phyloP scores from a whole-genome alignment of 2,888 invertebrate genomes.

The Cantharis nigra region DNA sequence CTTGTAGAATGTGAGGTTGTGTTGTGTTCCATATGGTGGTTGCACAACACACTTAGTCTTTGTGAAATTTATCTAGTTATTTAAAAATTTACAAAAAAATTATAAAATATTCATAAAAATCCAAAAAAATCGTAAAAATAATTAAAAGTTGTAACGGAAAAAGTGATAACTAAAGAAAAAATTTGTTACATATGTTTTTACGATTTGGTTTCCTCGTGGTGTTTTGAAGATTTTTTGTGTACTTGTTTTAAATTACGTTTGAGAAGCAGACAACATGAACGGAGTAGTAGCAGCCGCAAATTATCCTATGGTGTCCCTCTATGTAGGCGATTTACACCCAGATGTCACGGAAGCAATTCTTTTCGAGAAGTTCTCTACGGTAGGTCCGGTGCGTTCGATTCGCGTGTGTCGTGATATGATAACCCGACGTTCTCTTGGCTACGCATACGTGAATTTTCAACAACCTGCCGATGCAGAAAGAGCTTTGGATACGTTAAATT shows the following conservation, averaged over 20 bases:
- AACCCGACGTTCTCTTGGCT: conserved; percentile 96
- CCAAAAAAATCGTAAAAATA: conserved; percentile 74
- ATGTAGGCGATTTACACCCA: conserved; percentile 97
- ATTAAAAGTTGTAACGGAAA: conserved; percentile 65
- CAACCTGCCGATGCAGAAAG: conserved; percentile 99
- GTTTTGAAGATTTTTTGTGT: conserved; percentile 48
- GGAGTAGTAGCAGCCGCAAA: conserved; percentile 72
- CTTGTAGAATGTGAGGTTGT: conserved; percentile 70
- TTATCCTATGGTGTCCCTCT: conserved; percentile 95
- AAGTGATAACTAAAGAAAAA: conserved; percentile 43
- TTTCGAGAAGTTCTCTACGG: conserved; percentile 99
- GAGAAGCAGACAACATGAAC: conserved; percentile 42
- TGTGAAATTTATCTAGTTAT: conserved; percentile 68
- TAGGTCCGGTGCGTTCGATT: conserved; percentile 98
- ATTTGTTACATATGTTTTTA: conserved; percentile 54
- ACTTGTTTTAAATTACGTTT: conserved; percentile 30
- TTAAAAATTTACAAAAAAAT: conserved; percentile 80
- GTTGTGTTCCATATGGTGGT: conserved; percentile 70
- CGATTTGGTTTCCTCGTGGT: conserved; percentile 34
- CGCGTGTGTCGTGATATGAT: conserved; percentile 98
- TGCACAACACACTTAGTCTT: conserved; percentile 80
- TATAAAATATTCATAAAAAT: conserved; percentile 67
- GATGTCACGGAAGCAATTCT: conserved; percentile 99
- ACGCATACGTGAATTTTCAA: conserved; percentile 99
- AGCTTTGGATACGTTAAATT: conserved; percentile 99